A percentile compares a stretch with the other conserved stretches of the same genome.
These are phyloP conservation scores for Cheirogaleus major DNA, from an alignment of 2,797 vertebrate genomes.

Conservation along the genomic window DNA sequence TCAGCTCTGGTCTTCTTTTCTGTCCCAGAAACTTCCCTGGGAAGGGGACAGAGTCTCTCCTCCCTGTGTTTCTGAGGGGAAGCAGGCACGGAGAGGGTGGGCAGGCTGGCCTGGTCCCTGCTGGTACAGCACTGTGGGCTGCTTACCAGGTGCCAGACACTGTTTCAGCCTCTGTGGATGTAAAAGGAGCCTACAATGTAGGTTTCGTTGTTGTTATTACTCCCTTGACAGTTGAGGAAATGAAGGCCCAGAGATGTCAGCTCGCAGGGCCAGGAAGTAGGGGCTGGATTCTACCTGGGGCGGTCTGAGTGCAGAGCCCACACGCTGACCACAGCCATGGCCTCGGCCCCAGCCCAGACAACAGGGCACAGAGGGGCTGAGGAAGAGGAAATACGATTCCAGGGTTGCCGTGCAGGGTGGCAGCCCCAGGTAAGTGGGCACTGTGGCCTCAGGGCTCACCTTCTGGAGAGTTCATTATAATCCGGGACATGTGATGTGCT, in stretches of 20 bases:
- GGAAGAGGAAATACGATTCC: background rate
- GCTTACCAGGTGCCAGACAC: background rate
- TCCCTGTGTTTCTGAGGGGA: background rate
- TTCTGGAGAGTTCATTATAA: background rate
- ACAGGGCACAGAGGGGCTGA: background rate
- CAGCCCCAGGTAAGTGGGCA: background rate
- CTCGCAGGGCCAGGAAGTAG: background rate
- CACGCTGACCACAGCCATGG: rapidly evolving
- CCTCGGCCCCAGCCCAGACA: rapidly evolving
- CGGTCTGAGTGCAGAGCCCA: background rate
- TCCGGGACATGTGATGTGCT: rapidly evolving
- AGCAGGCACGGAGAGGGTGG: background rate
- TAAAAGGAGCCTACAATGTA: background rate
- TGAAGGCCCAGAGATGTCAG: background rate
- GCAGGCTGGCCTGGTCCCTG: background rate
- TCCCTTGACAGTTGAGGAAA: background rate
- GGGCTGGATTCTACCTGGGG: background rate
- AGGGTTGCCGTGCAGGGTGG: background rate
- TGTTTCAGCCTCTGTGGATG: background rate
- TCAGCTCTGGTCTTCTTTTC: background rate
- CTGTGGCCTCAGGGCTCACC: background rate
- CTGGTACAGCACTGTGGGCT: background rate
- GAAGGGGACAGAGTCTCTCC: background rate
- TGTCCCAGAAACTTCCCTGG: background rate
- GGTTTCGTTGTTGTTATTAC: background rate